A percentile compares a stretch with the other conserved stretches of the same genome.
phyloP scores from a whole-genome alignment of 2,888 invertebrate genomes.

The Pandemis cinnamomeana region DNA sequence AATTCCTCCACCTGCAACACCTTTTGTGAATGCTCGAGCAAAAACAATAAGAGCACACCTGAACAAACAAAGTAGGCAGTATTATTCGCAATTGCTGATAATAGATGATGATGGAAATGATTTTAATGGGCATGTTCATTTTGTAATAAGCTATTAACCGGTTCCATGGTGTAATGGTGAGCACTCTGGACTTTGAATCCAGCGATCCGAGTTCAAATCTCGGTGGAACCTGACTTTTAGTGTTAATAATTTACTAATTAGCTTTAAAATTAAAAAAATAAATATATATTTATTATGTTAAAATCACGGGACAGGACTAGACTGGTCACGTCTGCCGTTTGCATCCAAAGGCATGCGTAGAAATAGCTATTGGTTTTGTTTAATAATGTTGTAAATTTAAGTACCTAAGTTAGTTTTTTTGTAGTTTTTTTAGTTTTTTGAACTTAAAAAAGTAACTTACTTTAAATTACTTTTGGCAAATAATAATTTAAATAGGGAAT shows the following conservation, averaged over 20 bases:
- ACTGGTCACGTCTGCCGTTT: too few relatives aligned
- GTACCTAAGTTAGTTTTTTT: too few relatives aligned
- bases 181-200: slow-evolving; percentile 88
- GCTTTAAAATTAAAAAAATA: neutral
- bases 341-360: too few relatives aligned
- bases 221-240: slow-evolving; percentile 80
- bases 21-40: neutral
- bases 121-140: neutral
- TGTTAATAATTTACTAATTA: neutral
- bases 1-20: neutral
- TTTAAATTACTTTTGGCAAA: too few relatives aligned
- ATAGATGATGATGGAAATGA: neutral
- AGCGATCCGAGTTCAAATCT: slow-evolving; percentile 88
- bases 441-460: too few relatives aligned
- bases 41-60: neutral
- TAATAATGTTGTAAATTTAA: too few relatives aligned
- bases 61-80: neutral
- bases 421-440: too few relatives aligned
- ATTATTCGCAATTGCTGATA: neutral
- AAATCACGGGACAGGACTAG: too few relatives aligned
- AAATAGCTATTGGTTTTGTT: too few relatives aligned
- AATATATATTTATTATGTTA: too few relatives aligned
- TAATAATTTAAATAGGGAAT: too few relatives aligned
- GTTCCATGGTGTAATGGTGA: slow-evolving; percentile 75
- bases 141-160: neutral